These are phyloP conservation scores for Anguilla japonica DNA, from an alignment of 2,113 vertebrate species.

Conservation along the genomic window DNA sequence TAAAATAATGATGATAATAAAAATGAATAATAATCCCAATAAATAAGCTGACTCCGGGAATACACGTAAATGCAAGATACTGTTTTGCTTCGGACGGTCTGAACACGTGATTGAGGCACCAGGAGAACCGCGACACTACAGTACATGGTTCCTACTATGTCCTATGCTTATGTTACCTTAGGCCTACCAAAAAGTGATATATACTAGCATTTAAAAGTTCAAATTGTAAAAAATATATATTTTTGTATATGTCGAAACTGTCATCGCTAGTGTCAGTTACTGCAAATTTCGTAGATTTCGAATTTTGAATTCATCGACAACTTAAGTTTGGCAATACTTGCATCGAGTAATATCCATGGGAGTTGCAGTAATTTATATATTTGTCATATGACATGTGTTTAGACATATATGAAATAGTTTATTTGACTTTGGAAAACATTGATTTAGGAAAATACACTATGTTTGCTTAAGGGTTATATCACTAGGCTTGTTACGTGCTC, in stretches of 20 bases:
- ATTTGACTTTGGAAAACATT: constrained; percentile 34
- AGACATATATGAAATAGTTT: constrained; percentile 18
- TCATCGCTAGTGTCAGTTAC: neutral
- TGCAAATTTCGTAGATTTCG: neutral
- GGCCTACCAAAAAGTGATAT: neutral
- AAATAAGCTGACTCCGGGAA: constrained; percentile 40
- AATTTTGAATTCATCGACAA: neutral
- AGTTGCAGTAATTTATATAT: neutral
- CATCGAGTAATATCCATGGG: neutral
- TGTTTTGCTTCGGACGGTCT: constrained; percentile 9
- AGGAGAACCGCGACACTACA: constrained; percentile 5
- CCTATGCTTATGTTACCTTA: neutral
- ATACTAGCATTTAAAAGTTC: neutral
- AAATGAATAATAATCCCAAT: constrained; percentile 7
- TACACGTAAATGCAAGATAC: constrained; percentile 19
- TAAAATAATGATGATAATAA: neutral
- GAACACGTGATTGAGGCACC: constrained; percentile 3
- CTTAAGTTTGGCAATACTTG: neutral
- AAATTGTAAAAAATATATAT: constrained; percentile 35
- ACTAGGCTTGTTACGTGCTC: constrained; percentile 57
- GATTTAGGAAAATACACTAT: constrained; percentile 22
- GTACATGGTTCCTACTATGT: neutral
- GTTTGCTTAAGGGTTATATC: constrained; percentile 40
- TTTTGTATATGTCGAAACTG: constrained; percentile 13
- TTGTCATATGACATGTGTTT: neutral